These are phyloP conservation scores for Alouatta palliata DNA, from an alignment of 2,113 vertebrate species.

Conservation along the genomic window DNA sequence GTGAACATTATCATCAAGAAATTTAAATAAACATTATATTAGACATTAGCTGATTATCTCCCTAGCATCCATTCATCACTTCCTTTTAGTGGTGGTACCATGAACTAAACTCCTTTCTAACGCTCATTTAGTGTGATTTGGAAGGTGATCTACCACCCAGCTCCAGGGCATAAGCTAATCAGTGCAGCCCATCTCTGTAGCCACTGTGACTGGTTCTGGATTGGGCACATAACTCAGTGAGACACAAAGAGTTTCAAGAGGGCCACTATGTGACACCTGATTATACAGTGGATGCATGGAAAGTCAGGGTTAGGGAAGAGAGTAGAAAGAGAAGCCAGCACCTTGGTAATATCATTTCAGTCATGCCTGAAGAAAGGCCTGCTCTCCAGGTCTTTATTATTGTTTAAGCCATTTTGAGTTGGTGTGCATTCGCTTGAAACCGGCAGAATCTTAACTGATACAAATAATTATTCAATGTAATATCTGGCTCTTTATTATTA, in stretches of 20 bases:
- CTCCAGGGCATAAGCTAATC: background rate
- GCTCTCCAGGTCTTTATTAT: background rate
- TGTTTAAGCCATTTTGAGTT: background rate
- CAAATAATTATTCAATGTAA: background rate
- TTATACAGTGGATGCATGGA: background rate
- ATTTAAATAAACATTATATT: background rate
- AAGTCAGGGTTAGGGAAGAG: background rate
- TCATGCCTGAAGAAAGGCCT: background rate
- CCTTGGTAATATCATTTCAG: background rate
- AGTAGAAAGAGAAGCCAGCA: background rate
- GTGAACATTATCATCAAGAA: constrained; percentile 17
- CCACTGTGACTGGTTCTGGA: background rate
- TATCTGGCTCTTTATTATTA: background rate
- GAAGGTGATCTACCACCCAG: background rate
- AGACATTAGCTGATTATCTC: background rate
- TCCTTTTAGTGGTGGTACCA: background rate
- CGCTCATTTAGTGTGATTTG: background rate
- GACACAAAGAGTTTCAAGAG: background rate
- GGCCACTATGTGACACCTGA: background rate
- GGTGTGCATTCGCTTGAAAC: background rate
- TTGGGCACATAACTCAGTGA: background rate
- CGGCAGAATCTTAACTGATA: background rate
- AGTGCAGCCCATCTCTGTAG: background rate
- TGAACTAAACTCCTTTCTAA: background rate
- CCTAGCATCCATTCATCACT: background rate